Evolutionary conservation across 2,888 invertebrate species (phyloP).

Genomic region (Drosophila birchii): DNA sequence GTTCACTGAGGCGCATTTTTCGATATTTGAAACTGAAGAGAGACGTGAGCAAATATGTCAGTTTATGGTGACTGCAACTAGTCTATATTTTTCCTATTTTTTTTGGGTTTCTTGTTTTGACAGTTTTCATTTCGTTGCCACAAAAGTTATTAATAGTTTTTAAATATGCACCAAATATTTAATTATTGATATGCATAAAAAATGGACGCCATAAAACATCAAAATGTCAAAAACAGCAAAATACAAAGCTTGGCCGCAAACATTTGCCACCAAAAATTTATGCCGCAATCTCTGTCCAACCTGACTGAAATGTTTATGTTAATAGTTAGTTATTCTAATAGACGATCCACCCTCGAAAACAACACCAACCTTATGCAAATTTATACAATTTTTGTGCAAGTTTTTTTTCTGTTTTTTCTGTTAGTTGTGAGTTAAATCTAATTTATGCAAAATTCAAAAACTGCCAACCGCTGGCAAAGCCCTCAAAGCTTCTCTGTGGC

Average conservation of each 20-base stretch:
- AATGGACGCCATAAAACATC: conserved; percentile 34
- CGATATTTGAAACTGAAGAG: conserved; percentile 32
- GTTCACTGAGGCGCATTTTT: conserved; percentile 55
- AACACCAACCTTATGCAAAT: conserved; percentile 61
- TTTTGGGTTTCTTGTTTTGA: conserved; percentile 16
- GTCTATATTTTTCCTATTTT: neutral
- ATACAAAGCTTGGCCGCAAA: conserved; percentile 50
- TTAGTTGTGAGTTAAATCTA: conserved; percentile 65
- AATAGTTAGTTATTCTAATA: conserved; percentile 54
- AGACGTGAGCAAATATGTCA: conserved; percentile 68
- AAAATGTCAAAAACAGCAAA: conserved; percentile 37
- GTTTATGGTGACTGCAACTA: conserved; percentile 51
- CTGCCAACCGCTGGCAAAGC: conserved; percentile 52
- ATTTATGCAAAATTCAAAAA: conserved; percentile 71
- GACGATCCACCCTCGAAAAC: conserved; percentile 33
- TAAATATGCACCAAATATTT: conserved; percentile 59
- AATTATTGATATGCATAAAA: conserved; percentile 43
- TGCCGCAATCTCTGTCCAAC: conserved; percentile 63
- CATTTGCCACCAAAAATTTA: conserved; percentile 67
- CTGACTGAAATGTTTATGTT: conserved; percentile 53
- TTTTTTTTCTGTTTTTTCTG: conserved; percentile 33
- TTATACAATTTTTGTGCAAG: conserved; percentile 29
- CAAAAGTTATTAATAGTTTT: conserved; percentile 51
- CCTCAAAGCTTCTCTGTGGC: conserved; percentile 52
- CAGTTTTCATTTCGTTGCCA: conserved; percentile 33